These are phyloP conservation scores for Orchesella flavescens DNA, from an alignment of 2,888 invertebrate species.

Conservation along the genomic window DNA sequence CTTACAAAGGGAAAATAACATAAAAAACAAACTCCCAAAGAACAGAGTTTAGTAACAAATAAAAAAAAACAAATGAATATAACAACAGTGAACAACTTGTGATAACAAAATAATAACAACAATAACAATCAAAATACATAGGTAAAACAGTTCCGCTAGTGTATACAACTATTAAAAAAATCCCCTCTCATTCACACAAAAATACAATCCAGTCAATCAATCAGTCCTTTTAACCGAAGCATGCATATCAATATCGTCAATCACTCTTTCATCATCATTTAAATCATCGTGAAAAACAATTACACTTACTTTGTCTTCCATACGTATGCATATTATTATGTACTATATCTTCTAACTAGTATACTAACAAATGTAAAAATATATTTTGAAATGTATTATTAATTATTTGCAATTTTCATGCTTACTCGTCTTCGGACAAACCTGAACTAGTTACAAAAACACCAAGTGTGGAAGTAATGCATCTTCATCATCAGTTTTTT, in stretches of 20 bases:
- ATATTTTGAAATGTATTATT: constrained; percentile 40
- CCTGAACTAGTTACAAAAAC: constrained; percentile 54
- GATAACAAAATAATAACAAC: constrained; percentile 23
- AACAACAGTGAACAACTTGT: constrained; percentile 38
- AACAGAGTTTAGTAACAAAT: constrained; percentile 42
- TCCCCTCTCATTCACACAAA: constrained; percentile 59
- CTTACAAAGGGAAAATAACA: neutral
- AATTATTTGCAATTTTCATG: constrained; percentile 55
- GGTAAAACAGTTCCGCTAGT: neutral
- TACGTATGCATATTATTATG: too few species aligned
- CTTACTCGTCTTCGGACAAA: neutral
- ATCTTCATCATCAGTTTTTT: neutral
- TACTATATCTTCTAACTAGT: too few species aligned
- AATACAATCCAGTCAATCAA: constrained; percentile 20
- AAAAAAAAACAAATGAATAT: too few species aligned
- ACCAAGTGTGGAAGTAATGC: constrained; percentile 20
- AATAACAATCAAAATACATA: constrained; percentile 29
- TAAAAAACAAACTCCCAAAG: constrained; percentile 47
- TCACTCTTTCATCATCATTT: too few species aligned
- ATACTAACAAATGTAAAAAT: constrained; percentile 52
- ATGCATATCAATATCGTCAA: constrained; percentile 5
- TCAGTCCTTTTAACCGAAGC: neutral
- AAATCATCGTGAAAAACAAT: too few species aligned
- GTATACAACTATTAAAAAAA: constrained; percentile 22
- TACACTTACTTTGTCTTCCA: neutral